Evolutionary conservation across 2,113 vertebrate species (phyloP).

Genomic region (Scomber colias): DNA sequence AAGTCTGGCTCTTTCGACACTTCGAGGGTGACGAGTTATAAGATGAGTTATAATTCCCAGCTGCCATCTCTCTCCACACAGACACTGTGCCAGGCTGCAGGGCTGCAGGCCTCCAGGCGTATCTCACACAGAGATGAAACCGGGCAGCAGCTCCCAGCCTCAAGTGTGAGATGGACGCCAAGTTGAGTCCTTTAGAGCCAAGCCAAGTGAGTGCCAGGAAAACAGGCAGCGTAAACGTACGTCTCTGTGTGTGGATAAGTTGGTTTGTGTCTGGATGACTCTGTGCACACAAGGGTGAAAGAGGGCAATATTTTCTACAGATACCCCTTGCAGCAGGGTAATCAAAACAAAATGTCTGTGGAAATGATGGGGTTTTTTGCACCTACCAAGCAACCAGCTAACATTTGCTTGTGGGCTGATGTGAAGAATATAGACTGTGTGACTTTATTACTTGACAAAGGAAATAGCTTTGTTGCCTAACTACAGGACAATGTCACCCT

Average conservation of each 20-base stretch:
- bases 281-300: constrained; percentile 9
- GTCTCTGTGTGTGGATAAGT: constrained; percentile 24
- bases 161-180: constrained; percentile 46
- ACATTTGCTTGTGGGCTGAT: constrained; percentile 12
- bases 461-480: constrained; percentile 38
- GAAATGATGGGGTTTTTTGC: constrained; percentile 38
- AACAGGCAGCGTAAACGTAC: constrained; percentile 46
- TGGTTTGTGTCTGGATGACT: constrained; percentile 24
- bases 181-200: constrained; percentile 35
- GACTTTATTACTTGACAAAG: constrained; percentile 28
- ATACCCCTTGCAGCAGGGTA: constrained; percentile 30
- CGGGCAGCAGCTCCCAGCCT: constrained; percentile 53
- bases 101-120: constrained; percentile 58
- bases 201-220: constrained; percentile 48
- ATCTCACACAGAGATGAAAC: constrained; percentile 65
- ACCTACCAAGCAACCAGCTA: constrained; percentile 31
- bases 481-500: neutral
- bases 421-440: constrained; percentile 16
- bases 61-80: constrained; percentile 55
- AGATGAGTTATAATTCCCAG: constrained; percentile 71
- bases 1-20: constrained; percentile 50
- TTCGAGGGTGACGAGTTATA: constrained; percentile 43
- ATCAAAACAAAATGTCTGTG: constrained; percentile 56
- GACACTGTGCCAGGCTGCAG: constrained; percentile 64
- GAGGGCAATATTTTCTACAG: constrained; percentile 34